A percentile compares a stretch with the other conserved stretches of the same genome.
phyloP scores from a whole-genome alignment of 2,113 vertebrate species.

The Mastomys coucha region DNA sequence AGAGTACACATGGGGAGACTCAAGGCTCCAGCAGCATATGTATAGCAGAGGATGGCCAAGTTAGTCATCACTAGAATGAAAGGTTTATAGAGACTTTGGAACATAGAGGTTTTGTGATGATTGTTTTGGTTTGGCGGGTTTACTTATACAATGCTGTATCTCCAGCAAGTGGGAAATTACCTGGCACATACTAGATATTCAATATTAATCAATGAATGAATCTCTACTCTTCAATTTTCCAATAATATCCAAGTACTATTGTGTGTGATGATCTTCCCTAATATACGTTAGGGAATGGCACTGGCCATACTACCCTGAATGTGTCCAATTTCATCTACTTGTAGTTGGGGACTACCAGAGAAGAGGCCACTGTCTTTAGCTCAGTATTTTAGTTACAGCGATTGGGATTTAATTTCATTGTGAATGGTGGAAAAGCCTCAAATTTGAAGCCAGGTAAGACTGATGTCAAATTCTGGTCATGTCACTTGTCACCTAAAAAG shows the following conservation, averaged over 20 bases:
- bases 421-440: neutral
- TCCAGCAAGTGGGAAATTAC: conserved; percentile 6
- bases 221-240: neutral
- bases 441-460: conserved; percentile 38
- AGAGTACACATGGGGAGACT: too few species aligned
- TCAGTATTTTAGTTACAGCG: neutral
- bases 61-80: neutral
- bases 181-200: neutral
- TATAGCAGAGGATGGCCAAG: too few species aligned
- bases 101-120: neutral
- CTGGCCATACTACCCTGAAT: neutral
- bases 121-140: neutral
- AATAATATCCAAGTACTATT: neutral
- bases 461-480: conserved; percentile 53
- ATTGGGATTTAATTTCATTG: conserved; percentile 28
- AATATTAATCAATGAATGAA: neutral
- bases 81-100: neutral
- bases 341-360: neutral
- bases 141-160: neutral
- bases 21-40: too few species aligned
- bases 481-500: conserved; percentile 32
- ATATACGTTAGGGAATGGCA: neutral
- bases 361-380: neutral
- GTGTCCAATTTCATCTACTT: too few species aligned
- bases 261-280: neutral